Base-by-base conservation (phyloP, 2,113 vertebrate genomes). In the Puma concolor region DNA sequence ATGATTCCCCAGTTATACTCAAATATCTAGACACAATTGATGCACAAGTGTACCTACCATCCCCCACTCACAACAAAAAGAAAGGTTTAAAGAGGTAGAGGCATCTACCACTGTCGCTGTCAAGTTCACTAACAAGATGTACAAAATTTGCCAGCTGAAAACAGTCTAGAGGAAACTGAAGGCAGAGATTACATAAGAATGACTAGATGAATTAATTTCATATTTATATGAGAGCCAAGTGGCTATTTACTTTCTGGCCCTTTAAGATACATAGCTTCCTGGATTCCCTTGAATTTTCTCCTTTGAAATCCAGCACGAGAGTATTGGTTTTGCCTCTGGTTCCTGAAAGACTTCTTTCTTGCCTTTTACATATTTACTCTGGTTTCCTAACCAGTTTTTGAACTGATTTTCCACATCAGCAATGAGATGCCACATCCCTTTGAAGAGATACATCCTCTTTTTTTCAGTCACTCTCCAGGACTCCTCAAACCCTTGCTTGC, bases 311-410 rank as follows among this genome's bases (percentile, higher is more conserved):
- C 48, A 96, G 60, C 72, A n/a, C 64, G 54, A 96, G 27, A 95
- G 67, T 44, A 80, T 52, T 71, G 71, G 41, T 38, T 94, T 94
- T 91, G 60, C 69, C 31, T 63, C 16, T 67, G 2, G 5, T 79
- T 88, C 81, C 89, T 83, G 36, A 96, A 87, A 93, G 77, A 69
- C 29, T 91, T 94, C 66, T 72, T 60, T 93, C 60, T 88, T 76
- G 84, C 64, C 72, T 96, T 80, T 90, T 81, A 72, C 77, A 8
- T 23, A 52, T 48, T 96, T 79, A 67, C 33, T 87, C 44, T 44
- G 17, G 15, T 81, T 88, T 95, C 72, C 33, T 67, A 64, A 25
- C 54, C 21, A 57, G 41, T 64, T 52, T 95, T 91, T 94, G 27
- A 92, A 52, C 9, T 89, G 48, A 91, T 91, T 90, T 94, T 74